Evolutionary conservation across 2,113 vertebrate species (phyloP).

Genomic region (Rhinoderma darwinii): DNA sequence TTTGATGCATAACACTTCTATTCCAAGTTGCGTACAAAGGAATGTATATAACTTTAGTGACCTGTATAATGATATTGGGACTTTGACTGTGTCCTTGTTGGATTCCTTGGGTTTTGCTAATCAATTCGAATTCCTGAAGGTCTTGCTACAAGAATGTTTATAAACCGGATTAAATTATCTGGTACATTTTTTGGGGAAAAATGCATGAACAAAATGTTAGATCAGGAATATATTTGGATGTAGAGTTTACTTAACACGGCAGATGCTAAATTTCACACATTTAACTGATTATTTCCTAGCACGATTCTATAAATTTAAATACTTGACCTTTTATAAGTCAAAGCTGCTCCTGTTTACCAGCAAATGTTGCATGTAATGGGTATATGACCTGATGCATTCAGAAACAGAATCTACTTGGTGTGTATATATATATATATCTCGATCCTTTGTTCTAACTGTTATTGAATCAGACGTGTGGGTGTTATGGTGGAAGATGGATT

Average conservation of each 20-base stretch:
- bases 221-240: background rate
- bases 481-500: background rate
- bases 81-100: background rate
- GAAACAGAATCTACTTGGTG: background rate
- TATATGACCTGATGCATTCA: background rate
- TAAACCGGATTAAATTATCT: background rate
- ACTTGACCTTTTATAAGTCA: constrained; percentile 21
- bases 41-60: too few species aligned
- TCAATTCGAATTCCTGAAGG: background rate
- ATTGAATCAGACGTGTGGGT: background rate
- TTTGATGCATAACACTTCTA: too few species aligned
- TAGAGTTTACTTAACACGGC: background rate
- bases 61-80: background rate
- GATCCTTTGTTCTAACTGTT: background rate
- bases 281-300: background rate
- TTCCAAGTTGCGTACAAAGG: too few species aligned
- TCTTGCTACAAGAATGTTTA: background rate
- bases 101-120: background rate
- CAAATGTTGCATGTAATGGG: constrained; percentile 14
- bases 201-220: constrained; percentile 12
- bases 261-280: constrained; percentile 28
- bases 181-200: background rate
- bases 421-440: background rate
- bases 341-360: constrained; percentile 8
- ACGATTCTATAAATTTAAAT: constrained; percentile 5